Base-by-base conservation (phyloP, 2,113 vertebrate species). In the Pygoscelis antarcticus region DNA sequence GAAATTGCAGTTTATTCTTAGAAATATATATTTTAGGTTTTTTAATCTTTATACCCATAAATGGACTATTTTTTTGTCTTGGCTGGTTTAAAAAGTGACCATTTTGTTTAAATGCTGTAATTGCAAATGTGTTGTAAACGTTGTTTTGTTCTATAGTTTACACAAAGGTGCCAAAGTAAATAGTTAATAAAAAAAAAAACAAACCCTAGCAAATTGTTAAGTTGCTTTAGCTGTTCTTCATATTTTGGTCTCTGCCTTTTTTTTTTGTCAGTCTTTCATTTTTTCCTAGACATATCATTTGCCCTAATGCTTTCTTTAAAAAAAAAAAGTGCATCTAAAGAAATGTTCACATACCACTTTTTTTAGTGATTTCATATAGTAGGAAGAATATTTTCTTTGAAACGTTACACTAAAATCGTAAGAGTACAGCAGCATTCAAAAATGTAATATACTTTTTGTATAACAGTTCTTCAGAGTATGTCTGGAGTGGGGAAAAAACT, bases 371-470 rank as follows among this genome's bases (percentile, higher is more conserved):
- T 85, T 97, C 96, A 95, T 93, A 87, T 79, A 95, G 83, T 90
- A 96, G 90, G 83, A 76, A 88, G 57, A 97, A 89, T 83, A 96
- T 97, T 95, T 97, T 95, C 80, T 97, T 96, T 96, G 87, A 94
- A 90, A 86, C 0, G n/a, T 93, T 96, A 96, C 94, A 96, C 93
- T 97, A 96, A 98, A 97, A 78, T 95, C 95, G 83, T 96, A 96
- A 97, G 97, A 98, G 97, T 98, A 96, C 97, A 98, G 97, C 97
- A 97, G 97, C 97, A 98, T 98, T 98, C 97, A 96, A 97, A 97
- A 96, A 97, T 98, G 98, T 98, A 97, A 97, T 97, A 96, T 97
- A 97, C 92, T 97, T 98, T 98, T 98, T 96, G 95, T 98, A 95
- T 97, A 97, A 96, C 85, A 96, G 80, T 95, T 88, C 90, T 98